Evolutionary conservation across 2,113 vertebrate genomes (phyloP).

Genomic region (Nanger granti): DNA sequence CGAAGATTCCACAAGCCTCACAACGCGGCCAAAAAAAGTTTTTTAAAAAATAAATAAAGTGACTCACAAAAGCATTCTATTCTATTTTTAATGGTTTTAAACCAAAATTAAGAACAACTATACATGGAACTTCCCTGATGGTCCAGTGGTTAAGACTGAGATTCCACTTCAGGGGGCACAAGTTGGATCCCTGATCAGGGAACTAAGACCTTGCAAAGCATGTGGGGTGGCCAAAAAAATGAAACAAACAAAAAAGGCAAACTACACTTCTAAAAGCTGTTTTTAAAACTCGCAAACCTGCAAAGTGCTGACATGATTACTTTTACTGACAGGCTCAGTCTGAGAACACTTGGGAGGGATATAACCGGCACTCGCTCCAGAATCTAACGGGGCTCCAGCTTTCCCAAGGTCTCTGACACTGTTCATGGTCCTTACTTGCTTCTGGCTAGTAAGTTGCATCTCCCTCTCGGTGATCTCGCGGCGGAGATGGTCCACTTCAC

Average conservation of each 20-base stretch:
- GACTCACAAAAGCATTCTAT: neutral
- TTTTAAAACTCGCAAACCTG: neutral
- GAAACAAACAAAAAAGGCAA: neutral
- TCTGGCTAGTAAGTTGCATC: conserved; percentile 99
- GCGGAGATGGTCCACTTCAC: conserved; percentile 94
- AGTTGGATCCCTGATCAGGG: neutral
- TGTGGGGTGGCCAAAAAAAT: neutral
- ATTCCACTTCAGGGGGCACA: neutral
- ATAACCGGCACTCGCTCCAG: neutral
- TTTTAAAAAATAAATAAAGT: neutral
- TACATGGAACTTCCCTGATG: neutral
- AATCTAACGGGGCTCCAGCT: neutral
- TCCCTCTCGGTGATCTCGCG: conserved; percentile 96
- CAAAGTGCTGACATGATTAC: neutral
- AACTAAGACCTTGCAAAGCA: neutral
- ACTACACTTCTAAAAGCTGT: neutral
- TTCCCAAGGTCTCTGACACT: neutral
- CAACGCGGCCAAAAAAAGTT: neutral
- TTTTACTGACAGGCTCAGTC: neutral
- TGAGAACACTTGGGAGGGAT: conserved; percentile 21
- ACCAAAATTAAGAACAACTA: neutral
- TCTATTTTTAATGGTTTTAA: neutral
- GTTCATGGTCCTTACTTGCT: conserved; percentile 81
- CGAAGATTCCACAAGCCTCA: neutral
- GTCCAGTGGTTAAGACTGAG: neutral